Evolutionary conservation across 2,113 vertebrate genomes (phyloP), one percentile per base, ranked within the genome.

Genomic region (Arenaria interpres): DNA sequence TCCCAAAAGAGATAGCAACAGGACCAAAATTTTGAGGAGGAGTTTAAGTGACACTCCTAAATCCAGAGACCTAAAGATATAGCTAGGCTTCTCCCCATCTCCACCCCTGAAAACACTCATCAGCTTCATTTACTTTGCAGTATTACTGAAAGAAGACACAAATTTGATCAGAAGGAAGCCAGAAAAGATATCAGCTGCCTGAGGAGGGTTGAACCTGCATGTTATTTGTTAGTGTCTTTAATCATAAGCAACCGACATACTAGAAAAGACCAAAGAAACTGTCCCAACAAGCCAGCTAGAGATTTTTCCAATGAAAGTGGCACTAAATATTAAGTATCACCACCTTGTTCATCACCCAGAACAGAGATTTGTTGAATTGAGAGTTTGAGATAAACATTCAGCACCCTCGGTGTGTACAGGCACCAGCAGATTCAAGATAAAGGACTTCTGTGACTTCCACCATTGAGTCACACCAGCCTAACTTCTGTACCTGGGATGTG

Each of bases 401-500:
- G 20, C 19, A 86, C 45, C 19, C 46, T 78, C 33, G 14, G 12
- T 0, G 1, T 4, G 16, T 23, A 53, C 2, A 4, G 64, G 74
- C 46, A 86, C 54, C 19, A 67, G 23, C 15, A 56, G 13, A 51
- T 33, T 68, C 18, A 48, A 53, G 35, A n/a, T 4, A 22, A 74
- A 62, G 48, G 48, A 64, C 30, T 45, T 60, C 33, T 30, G 37
- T 30, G 57, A 48, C 32, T 27, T 43, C 33, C 21, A 66, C 12
- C 10, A 51, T 1, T 18, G 46, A 78, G 33, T 27, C 27, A 64
- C 22, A 64, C 1, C 2, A 95, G n/a, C 12, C 37, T 19, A 74
- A 85, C 6, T 32, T 95, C 21, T 67, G 37, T 98, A 99, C 99
- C 99, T 99, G 97, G 99, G 99, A 97, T 99, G 99, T 5, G 98